phyloP scores from a whole-genome alignment of 2,113 vertebrate genomes.

The Erythrolamprus reginae region DNA sequence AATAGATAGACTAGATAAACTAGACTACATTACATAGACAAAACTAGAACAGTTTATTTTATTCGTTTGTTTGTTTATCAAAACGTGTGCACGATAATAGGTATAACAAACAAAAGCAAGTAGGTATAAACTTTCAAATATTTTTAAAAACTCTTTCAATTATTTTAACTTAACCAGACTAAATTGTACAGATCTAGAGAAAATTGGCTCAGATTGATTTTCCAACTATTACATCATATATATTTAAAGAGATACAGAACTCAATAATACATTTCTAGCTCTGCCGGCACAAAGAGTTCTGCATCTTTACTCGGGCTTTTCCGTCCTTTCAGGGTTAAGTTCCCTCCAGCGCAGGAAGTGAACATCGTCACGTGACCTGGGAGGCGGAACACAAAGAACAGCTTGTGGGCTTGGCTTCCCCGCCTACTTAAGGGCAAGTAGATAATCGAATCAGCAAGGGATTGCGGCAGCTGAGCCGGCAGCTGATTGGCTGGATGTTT shows the following conservation, averaged over 20 bases:
- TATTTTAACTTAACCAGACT: background rate
- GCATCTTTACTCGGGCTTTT: background rate
- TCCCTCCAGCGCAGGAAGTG: background rate
- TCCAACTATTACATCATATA: background rate
- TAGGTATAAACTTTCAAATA: no score
- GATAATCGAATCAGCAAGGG: background rate
- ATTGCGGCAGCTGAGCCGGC: background rate
- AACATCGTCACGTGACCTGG: background rate
- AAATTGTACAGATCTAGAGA: background rate
- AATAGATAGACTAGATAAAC: background rate
- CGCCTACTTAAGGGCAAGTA: rapidly evolving
- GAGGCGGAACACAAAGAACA: background rate
- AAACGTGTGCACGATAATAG: no score
- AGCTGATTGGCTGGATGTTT: background rate
- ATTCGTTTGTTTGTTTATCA: no score
- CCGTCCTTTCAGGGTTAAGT: background rate
- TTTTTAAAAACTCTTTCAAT: background rate
- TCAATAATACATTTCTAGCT: no score
- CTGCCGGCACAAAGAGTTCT: background rate
- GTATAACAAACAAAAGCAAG: no score
- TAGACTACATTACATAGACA: background rate
- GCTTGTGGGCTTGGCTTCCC: rapidly evolving
- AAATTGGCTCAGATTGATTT: background rate
- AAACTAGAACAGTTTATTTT: background rate
- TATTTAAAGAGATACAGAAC: no score